These are phyloP conservation scores for Leucophenga montana DNA, from an alignment of 2,888 invertebrate genomes.

Conservation along the genomic window DNA sequence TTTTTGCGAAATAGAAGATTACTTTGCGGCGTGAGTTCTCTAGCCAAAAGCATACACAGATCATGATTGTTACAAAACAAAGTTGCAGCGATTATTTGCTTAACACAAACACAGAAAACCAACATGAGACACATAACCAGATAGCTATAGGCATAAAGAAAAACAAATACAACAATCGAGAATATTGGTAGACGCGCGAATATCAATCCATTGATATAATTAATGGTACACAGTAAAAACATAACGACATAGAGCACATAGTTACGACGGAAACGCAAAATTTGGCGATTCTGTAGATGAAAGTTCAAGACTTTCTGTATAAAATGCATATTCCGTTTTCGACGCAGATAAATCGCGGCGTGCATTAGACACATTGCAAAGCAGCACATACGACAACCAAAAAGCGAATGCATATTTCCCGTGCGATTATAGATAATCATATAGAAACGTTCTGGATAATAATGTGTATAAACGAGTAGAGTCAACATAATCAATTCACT, in stretches of 20 bases:
- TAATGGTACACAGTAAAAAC: constrained; percentile 31
- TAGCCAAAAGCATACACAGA: neutral
- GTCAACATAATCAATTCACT: neutral
- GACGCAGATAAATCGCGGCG: constrained; percentile 42
- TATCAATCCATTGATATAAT: constrained; percentile 39
- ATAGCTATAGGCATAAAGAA: constrained; percentile 43
- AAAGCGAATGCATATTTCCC: constrained; percentile 49
- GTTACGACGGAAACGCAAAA: constrained; percentile 32
- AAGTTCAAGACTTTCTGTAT: constrained; percentile 43
- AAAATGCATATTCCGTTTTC: constrained; percentile 41
- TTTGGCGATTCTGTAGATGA: constrained; percentile 21
- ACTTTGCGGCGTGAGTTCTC: neutral
- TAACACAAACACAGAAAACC: constrained; percentile 47
- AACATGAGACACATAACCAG: constrained; percentile 42
- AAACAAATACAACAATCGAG: constrained; percentile 26
- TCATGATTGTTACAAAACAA: constrained; percentile 38
- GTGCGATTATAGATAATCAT: constrained; percentile 43
- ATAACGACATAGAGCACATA: constrained; percentile 41
- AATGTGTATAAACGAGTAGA: constrained; percentile 33
- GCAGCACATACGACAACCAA: constrained; percentile 43
- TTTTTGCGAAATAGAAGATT: neutral
- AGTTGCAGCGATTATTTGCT: constrained; percentile 43
- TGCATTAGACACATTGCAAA: constrained; percentile 42
- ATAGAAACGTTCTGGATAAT: constrained; percentile 35
- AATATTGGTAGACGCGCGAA: neutral